Evolutionary conservation across 1,140 invertebrate species (phyloP).

Genomic region (Eubasilissa regina): DNA sequence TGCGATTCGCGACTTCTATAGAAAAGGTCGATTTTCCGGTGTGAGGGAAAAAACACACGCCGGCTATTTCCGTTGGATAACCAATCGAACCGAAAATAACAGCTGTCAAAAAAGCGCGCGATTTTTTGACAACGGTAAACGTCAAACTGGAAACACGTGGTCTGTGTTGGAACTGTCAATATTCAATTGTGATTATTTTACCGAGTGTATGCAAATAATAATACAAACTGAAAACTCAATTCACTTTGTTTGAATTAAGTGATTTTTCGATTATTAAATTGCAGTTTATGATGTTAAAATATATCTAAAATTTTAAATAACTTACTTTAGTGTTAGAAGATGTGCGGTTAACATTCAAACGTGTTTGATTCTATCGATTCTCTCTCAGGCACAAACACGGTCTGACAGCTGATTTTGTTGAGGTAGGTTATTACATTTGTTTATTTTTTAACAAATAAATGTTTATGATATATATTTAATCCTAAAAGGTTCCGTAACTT

Average conservation of each 20-base stretch:
- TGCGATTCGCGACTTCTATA: slow-evolving; percentile 36
- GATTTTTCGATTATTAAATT: too few species aligned
- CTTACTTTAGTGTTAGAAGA: neutral
- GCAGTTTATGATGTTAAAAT: too few species aligned
- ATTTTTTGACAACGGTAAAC: slow-evolving; percentile 33
- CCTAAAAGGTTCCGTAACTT: too few species aligned
- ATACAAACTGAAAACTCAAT: neutral
- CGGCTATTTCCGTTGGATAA: slow-evolving; percentile 25
- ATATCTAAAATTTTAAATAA: too few species aligned
- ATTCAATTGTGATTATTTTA: neutral
- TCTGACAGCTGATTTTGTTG: slow-evolving; percentile 23
- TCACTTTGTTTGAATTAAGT: too few species aligned
- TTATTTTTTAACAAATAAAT: neutral
- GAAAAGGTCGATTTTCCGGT: slow-evolving; percentile 41
- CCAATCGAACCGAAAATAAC: slow-evolving; percentile 36
- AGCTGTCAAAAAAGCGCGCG: slow-evolving; percentile 41
- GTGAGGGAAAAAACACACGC: slow-evolving; percentile 14
- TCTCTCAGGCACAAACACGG: neutral
- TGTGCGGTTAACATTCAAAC: neutral
- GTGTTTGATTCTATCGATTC: neutral
- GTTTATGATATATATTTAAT: too few species aligned
- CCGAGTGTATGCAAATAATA: neutral
- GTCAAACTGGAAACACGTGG: slow-evolving; percentile 36
- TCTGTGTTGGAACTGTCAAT: neutral
- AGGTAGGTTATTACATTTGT: slow-evolving; percentile 11